phyloP scores from a whole-genome alignment of 2,888 invertebrate species.

The Cremastinae sp. region DNA sequence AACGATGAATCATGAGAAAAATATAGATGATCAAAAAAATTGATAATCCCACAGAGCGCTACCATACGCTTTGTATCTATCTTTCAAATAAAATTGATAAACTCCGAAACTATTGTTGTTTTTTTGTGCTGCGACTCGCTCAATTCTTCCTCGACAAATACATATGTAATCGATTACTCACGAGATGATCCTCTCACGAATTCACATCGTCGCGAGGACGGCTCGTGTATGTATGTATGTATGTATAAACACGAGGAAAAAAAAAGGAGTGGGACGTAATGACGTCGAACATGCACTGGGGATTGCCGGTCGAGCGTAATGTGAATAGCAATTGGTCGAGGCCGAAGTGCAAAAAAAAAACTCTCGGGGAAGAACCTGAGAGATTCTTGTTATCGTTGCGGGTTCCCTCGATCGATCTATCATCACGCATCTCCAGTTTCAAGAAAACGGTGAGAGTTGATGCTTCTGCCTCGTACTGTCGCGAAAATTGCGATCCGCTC shows the following conservation, averaged over 20 bases:
- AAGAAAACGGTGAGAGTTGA: constrained; percentile 48
- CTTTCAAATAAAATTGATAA: too few relatives aligned
- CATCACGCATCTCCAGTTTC: constrained; percentile 43
- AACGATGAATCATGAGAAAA: too few relatives aligned
- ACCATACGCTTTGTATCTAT: too few relatives aligned
- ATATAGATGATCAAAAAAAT: too few relatives aligned
- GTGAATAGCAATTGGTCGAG: constrained; percentile 46
- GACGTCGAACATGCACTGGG: constrained; percentile 27
- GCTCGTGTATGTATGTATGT: not conserved
- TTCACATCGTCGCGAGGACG: too few relatives aligned
- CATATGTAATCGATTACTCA: too few relatives aligned
- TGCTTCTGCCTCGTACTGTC: not conserved
- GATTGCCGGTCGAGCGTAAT: constrained; percentile 39
- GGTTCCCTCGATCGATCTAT: constrained; percentile 12
- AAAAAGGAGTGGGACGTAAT: constrained; percentile 21
- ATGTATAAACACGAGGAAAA: not conserved
- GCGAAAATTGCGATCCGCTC: not conserved
- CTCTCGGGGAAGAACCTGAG: constrained; percentile 63
- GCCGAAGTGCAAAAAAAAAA: constrained; percentile 11
- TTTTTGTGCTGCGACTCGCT: too few relatives aligned
- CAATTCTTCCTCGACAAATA: too few relatives aligned
- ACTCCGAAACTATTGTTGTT: too few relatives aligned
- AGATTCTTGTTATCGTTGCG: constrained; percentile 49
- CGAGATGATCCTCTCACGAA: too few relatives aligned
- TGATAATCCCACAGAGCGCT: too few relatives aligned